Conservation (phyloP, 2,797 vertebrate genomes). For the Coendou prehensilis region DNA sequence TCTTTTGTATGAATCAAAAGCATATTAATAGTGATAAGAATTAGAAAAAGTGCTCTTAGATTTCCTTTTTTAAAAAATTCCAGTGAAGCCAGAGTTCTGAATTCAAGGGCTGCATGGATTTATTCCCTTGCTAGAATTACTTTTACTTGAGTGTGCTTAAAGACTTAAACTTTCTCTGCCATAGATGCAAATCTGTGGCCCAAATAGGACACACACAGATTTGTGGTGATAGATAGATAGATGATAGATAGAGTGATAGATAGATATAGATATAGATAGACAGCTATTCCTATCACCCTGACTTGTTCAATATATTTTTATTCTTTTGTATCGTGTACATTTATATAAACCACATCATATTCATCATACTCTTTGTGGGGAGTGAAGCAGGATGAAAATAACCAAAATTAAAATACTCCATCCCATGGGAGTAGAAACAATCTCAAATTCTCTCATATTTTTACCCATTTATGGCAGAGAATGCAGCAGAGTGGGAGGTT, state of each 20-base stretch:
- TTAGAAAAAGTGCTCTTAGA: neutral
- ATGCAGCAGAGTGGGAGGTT: neutral
- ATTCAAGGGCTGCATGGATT: neutral
- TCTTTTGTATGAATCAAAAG: conserved; percentile 24
- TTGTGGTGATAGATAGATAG: neutral
- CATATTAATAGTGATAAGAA: neutral
- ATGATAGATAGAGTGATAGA: neutral
- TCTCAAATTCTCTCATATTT: conserved; percentile 31
- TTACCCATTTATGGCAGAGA: conserved; percentile 5
- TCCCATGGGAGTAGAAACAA: neutral
- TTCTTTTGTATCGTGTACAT: conserved; percentile 14
- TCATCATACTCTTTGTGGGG: conserved; percentile 29
- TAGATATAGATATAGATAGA: neutral
- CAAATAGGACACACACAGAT: neutral
- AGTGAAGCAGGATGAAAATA: conserved; percentile 10
- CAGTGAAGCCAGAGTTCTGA: neutral
- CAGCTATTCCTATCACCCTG: neutral
- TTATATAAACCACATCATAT: conserved; percentile 8
- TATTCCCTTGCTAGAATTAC: neutral
- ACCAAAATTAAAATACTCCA: conserved; percentile 36
- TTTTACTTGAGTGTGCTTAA: conserved; percentile 22
- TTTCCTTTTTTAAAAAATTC: neutral
- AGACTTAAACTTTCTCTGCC: conserved; percentile 26
- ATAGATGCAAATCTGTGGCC: neutral
- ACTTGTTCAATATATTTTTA: neutral